Percentiles rank a stretch among this genome's conserved stretches.
phyloP scores from a whole-genome alignment of 2,113 vertebrate species.

The Colius striatus region DNA sequence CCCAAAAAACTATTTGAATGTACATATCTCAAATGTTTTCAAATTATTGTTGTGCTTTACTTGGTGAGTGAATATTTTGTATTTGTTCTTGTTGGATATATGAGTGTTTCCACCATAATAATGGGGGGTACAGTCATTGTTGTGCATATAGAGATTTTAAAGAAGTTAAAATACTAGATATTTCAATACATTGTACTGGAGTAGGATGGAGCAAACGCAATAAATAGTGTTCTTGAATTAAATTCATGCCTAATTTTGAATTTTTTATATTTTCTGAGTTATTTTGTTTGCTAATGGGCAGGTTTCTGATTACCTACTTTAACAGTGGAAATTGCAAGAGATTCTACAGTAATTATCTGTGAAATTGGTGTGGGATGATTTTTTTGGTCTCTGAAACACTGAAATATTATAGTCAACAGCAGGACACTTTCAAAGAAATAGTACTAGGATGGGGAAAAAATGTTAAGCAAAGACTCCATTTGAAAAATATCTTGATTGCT shows the following conservation, averaged over 20 bases:
- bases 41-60: background rate
- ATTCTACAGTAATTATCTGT: background rate
- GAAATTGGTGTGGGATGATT: background rate
- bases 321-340: background rate
- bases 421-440: background rate
- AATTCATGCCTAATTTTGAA: background rate
- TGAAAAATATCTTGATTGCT: background rate
- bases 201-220: background rate
- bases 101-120: background rate
- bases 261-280: background rate
- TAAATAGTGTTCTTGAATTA: background rate
- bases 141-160: background rate
- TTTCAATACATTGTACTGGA: background rate
- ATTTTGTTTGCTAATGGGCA: background rate
- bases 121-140: background rate
- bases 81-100: background rate
- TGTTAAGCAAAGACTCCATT: background rate
- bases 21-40: background rate
- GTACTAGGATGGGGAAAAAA: background rate
- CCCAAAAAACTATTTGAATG: background rate
- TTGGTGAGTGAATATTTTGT: background rate
- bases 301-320: background rate
- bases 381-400: background rate
- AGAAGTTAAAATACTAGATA: background rate
- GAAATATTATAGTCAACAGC: background rate